Evolutionary conservation across 2,113 vertebrate genomes (phyloP), one percentile per base, ranked within the genome.

Genomic region (Calypte anna): DNA sequence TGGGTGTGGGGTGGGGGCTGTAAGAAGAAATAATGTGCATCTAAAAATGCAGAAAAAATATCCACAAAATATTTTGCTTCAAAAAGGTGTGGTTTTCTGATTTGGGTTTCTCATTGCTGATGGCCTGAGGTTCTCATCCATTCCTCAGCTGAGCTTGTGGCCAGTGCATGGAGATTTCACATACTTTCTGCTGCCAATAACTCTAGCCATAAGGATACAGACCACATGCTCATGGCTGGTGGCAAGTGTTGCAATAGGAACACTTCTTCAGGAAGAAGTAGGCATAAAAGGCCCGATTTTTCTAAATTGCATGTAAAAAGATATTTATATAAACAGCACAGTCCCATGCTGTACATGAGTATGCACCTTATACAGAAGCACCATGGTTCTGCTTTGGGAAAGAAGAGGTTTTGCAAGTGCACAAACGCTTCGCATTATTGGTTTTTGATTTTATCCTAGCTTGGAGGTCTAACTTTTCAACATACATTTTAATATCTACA

Each of bases 191-290:
- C 61, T 63, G 83, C 57, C 36, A 27, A 16, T 46, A 30, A 6
- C 62, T 53, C 20, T 28, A 38, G 74, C 43, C 0, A 0, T 63
- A 58, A 36, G 40, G 46, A 2, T 54, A 17, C 0, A 2, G 36
- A 44, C 40, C 4, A 3, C 36, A 1, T 83, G 58, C 63, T 75
- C 18, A 21, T 69, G 76, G 62, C 64, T 81, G 4, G n/a, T 57
- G 48, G 48, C 57, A 50, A 53, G 4, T n/a, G 30, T 51, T 64
- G 48, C 64, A 38, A 46, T 28, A 72, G 30, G 40, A 90, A 33
- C 66, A 87, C 31, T 38, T 85, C 59, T 76, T 20, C 33, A 68
- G 63, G 57, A 90, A 77, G 24, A 90, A 77, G 24, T 8, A 74
- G 75, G 46, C 51, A 80, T 31, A 82, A 91, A 93, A 84, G 55